Percentiles rank a stretch among this genome's conserved stretches.
Conservation (phyloP, 2,113 vertebrate species). For the Vulpes lagopus region DNA sequence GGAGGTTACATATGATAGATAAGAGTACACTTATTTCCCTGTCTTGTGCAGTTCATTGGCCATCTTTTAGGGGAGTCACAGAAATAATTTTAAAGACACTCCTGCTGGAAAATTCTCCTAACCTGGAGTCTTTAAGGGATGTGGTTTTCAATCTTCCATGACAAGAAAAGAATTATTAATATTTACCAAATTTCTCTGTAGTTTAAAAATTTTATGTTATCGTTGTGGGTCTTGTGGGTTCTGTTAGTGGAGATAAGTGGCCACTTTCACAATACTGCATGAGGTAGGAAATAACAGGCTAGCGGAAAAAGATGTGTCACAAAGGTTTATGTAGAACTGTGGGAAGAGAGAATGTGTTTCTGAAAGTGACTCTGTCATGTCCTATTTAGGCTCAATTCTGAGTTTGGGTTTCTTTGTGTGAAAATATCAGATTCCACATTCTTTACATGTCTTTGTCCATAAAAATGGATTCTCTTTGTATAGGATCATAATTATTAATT, state of each 20-base stretch:
- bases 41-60: background rate
- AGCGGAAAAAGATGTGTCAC: background rate
- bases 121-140: background rate
- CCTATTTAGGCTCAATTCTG: background rate
- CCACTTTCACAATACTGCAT: background rate
- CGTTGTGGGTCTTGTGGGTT: background rate
- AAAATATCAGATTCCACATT: background rate
- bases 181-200: constrained; percentile 13
- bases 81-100: background rate
- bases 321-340: background rate
- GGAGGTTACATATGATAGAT: background rate
- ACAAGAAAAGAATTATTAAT: background rate
- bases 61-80: background rate
- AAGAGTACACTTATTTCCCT: background rate
- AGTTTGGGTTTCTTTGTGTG: background rate
- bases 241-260: background rate
- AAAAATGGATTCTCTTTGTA: background rate
- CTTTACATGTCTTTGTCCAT: background rate
- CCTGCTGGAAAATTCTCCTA: background rate
- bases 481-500: background rate
- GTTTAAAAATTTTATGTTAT: background rate
- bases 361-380: background rate
- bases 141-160: background rate
- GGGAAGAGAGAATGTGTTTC: background rate
- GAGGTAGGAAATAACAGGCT: background rate